Conservation (phyloP, 2,797 vertebrate species). For the Sphenodon punctatus region DNA sequence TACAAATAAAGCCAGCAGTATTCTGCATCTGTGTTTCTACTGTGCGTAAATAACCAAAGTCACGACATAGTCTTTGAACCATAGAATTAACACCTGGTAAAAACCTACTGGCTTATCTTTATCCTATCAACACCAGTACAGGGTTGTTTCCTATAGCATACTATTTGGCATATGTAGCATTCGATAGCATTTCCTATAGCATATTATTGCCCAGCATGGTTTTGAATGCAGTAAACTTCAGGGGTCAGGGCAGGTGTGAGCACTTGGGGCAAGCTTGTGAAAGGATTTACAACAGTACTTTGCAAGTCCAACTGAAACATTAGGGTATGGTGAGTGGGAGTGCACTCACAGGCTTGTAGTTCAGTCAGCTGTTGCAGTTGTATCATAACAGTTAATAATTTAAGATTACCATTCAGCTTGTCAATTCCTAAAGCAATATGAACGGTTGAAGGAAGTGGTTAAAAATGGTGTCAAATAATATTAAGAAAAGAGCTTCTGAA, state of each 20-base stretch:
- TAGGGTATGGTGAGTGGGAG: no score
- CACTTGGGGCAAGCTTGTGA: no score
- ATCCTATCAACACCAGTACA: background rate
- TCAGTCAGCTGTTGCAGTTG: background rate
- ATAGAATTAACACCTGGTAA: background rate
- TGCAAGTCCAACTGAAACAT: no score
- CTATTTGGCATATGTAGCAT: background rate
- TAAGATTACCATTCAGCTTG: background rate
- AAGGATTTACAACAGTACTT: no score
- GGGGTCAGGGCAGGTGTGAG: no score
- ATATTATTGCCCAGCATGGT: no score
- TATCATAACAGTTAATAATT: background rate
- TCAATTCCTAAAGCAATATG: background rate
- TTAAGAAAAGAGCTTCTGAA: background rate
- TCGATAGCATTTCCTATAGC: background rate
- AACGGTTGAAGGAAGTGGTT: background rate
- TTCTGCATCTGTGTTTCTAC: slow-evolving; percentile 49
- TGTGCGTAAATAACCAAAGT: slow-evolving; percentile 21
- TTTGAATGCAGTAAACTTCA: no score
- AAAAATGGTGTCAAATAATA: background rate
- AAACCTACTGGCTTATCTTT: background rate
- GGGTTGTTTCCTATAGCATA: background rate
- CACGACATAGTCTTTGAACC: background rate
- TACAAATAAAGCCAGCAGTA: slow-evolving; percentile 25
- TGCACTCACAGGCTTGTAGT: no score